phyloP scores from a whole-genome alignment of 2,113 vertebrate species.

The Zeus faber region DNA sequence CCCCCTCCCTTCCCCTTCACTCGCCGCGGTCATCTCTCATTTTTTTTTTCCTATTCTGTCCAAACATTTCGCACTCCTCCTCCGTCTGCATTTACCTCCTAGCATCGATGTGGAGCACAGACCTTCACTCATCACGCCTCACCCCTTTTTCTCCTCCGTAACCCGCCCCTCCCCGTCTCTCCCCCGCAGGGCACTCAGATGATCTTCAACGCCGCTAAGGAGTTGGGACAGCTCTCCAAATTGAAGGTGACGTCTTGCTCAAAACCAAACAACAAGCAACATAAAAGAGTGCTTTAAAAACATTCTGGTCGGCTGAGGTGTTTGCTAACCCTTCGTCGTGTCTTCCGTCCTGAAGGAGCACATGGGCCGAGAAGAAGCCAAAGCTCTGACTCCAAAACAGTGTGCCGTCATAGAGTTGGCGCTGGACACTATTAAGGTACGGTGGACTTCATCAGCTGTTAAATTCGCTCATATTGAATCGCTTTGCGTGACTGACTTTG shows the following conservation, averaged over 20 bases:
- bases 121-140: neutral
- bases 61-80: neutral
- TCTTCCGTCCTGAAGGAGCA: slow-evolving; percentile 81
- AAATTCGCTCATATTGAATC: too few relatives aligned
- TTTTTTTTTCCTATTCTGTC: neutral
- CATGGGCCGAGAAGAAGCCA: slow-evolving; percentile 96
- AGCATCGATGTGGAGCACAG: neutral
- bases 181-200: slow-evolving; percentile 89
- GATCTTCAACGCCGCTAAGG: slow-evolving; percentile 97
- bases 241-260: slow-evolving; percentile 95
- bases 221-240: slow-evolving; percentile 94
- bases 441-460: too few relatives aligned
- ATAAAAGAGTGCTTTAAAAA: too few relatives aligned
- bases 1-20: neutral
- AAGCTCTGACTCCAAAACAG: slow-evolving; percentile 92
- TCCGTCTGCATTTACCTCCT: neutral
- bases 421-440: slow-evolving; percentile 95
- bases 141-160: neutral
- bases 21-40: neutral
- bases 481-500: too few relatives aligned
- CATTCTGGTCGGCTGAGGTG: neutral
- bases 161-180: neutral
- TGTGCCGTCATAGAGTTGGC: slow-evolving; percentile 94
- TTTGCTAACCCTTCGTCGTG: neutral
- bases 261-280: too few relatives aligned